phyloP scores from a whole-genome alignment of 2,113 vertebrate species.

The Callipepla squamata region DNA sequence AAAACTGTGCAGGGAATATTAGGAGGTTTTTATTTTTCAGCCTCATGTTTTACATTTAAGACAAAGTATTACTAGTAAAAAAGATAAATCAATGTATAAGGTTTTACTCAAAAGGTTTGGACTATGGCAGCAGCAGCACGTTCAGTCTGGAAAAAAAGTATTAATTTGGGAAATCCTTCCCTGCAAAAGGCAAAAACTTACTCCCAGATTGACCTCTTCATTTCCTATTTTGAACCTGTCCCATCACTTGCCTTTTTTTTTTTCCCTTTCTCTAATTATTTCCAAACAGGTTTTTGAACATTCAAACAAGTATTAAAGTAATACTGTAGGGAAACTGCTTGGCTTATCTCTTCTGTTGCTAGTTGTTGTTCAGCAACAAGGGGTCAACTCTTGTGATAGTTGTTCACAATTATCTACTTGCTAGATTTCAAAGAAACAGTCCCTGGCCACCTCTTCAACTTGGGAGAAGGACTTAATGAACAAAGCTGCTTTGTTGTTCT shows the following conservation, averaged over 20 bases:
- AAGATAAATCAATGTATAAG: not conserved
- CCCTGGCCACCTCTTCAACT: not conserved
- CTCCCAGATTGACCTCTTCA: not conserved
- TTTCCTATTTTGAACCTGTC: not conserved
- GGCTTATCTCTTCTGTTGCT: not conserved
- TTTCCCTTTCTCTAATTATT: not conserved
- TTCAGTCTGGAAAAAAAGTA: not conserved
- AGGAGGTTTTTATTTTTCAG: not conserved
- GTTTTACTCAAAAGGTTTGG: not conserved
- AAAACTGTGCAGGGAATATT: not conserved
- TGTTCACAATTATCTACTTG: not conserved
- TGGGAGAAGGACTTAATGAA: constrained; percentile 5
- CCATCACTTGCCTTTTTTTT: not conserved
- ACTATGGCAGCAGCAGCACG: not conserved
- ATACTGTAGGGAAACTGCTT: not conserved
- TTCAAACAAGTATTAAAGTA: not conserved
- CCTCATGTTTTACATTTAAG: not conserved
- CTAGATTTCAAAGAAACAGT: constrained; percentile 31
- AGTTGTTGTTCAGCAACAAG: not conserved
- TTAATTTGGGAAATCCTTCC: not conserved
- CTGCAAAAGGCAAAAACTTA: not conserved
- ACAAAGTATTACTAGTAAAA: not conserved
- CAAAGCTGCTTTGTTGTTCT: not conserved
- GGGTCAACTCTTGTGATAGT: constrained; percentile 5
- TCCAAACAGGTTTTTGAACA: not conserved